Base-by-base conservation (phyloP, 2,888 invertebrate species). In the Platypus cylindrus region DNA sequence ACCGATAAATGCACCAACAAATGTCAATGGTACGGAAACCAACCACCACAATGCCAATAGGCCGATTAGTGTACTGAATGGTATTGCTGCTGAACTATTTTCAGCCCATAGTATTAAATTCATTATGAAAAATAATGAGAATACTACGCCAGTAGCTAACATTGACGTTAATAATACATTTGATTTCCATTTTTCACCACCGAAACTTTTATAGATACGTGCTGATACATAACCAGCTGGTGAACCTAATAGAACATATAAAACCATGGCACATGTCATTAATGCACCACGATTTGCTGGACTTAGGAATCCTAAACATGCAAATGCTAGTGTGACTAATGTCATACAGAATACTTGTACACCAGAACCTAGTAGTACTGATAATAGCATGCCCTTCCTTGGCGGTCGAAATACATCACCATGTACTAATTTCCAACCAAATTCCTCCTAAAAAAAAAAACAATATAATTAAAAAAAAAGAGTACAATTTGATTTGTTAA, bases 341-440 rank as follows among this genome's bases (percentile, higher is more conserved):
- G 90, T 80, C 95, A 98, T 97, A 55, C 83, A 87, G 55, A 94
- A 82, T 7, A 93, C 89, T 73, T 98, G 97, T 12, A 87, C 75
- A 13, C 98, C 98, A 27, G 89, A 90, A 8, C 98, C 98, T n/a
- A 95, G 71, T 52, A 95, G 78, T 1, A 98, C 91, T 0, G 95
- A 84, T 12, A 98, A 68, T 11, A 98, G 61, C 93, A 98, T 95
- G 38, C 95, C 94, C 53, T 93, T 87, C 2, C 91, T 72, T 2
- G 97, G 95, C 4, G 97, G 95, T 22, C 97, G 68, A 64, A 97
- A 97, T 3, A 97, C 94, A 61, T 97, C 97, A 1, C 95, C 97
- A 55, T 97, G 95, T 0, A 97, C 97, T 46, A 97, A 63, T 62
- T 97, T 97, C 97, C 97, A 97, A 9, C 91, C 91, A 52, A 89